Base-by-base conservation (phyloP, 2,797 vertebrate species). In the Psittacula echo region DNA sequence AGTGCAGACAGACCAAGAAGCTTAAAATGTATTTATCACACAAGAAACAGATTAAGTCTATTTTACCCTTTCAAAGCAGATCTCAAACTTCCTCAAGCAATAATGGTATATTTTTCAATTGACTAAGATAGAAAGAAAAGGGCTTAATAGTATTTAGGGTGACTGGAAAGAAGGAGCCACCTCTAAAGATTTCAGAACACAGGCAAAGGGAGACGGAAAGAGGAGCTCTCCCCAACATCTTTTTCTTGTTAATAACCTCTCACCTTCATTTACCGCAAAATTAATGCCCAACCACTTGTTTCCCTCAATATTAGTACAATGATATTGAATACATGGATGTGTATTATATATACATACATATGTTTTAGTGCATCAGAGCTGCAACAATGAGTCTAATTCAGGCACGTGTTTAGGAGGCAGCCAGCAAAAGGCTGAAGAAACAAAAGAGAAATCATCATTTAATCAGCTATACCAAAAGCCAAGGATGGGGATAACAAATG, bases 1-100 rank as follows among this genome's bases (percentile, higher is more conserved):
- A 3, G 34, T 45, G 56, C 39, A 79, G 61, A 53, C 32, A 71
- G 44, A 61, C 37, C 58, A 53, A 90, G 45, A 65, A 79, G 77
- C 71, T 94, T 91, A 76, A 90, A 85, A 71, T 48, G 26, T 50
- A 85, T 76, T 92, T 94, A 92, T 67, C 74, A 67, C 32, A 53
- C 51, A 65, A 91, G 67, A 81, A 91, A 41, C 26, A 64, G 76
- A 73, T 91, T 58, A 90, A 76, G 82, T 53, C 47, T 74, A 82
- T 88, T 93, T 95, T 91, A 87, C 21, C 66, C 23, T 76, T 88
- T 89, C 54, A 77, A 90, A 93, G 53, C 14, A 45, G 60, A 79
- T 90, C 64, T 87, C 51, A 67, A 87, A 93, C n/a, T 68, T 94
- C 41, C 71, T 79, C 30, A 41, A 79, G 77, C 26, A 88, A 89